These are phyloP conservation scores for Cenopis cana DNA, from an alignment of 2,888 invertebrate species.

Conservation along the genomic window DNA sequence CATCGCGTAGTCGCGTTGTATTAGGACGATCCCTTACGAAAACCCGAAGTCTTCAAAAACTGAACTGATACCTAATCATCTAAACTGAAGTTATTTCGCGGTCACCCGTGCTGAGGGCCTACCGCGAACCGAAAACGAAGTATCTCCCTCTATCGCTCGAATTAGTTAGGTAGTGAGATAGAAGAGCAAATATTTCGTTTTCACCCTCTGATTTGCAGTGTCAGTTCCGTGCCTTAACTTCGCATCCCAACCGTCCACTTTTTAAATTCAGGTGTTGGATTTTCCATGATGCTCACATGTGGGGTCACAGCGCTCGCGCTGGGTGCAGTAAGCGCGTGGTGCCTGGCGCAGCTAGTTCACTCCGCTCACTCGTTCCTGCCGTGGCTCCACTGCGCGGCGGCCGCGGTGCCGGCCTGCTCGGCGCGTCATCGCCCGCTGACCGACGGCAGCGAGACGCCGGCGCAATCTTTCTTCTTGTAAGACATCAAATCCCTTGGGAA, in stretches of 20 bases:
- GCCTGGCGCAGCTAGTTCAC: conserved; percentile 70
- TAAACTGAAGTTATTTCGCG: too few relatives aligned
- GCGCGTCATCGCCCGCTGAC: conserved; percentile 72
- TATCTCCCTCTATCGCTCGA: too few relatives aligned
- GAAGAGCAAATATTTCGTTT: too few relatives aligned
- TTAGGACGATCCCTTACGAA: too few relatives aligned
- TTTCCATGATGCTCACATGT: conserved; percentile 69
- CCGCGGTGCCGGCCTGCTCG: conserved; percentile 69
- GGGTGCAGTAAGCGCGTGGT: conserved; percentile 70
- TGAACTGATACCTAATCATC: too few relatives aligned
- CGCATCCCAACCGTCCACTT: not conserved
- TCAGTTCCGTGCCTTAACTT: too few relatives aligned
- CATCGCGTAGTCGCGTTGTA: too few relatives aligned
- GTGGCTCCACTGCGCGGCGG: conserved; percentile 78
- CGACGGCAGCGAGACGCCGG: conserved; percentile 67
- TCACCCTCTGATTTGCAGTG: too few relatives aligned
- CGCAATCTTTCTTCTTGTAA: conserved; percentile 77
- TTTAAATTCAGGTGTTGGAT: conserved; percentile 66
- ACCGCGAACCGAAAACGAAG: too few relatives aligned
- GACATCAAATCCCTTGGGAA: conserved; percentile 47
- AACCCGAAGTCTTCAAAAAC: too few relatives aligned
- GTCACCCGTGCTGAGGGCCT: too few relatives aligned
- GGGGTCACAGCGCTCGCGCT: conserved; percentile 66
- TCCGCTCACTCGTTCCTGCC: conserved; percentile 76
- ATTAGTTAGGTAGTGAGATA: too few relatives aligned